phyloP scores from a whole-genome alignment of 2,113 vertebrate species.

The Serinus canaria region DNA sequence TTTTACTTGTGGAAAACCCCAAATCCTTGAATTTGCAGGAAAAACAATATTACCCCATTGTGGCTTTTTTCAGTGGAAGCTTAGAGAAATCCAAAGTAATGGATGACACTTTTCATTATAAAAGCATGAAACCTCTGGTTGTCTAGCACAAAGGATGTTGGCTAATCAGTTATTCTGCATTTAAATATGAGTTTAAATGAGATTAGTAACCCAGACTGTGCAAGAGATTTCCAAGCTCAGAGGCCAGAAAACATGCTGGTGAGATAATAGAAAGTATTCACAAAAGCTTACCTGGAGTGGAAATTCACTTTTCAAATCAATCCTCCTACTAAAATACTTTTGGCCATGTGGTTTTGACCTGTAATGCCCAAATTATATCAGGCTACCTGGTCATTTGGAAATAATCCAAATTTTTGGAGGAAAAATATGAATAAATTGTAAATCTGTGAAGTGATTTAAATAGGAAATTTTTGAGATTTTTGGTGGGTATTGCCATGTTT shows the following conservation, averaged over 20 bases:
- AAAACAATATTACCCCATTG: not conserved
- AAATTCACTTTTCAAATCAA: conserved; percentile 29
- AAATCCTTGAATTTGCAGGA: not conserved
- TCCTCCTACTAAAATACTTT: conserved; percentile 7
- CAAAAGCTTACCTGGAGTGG: not conserved
- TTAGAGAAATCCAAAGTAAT: not conserved
- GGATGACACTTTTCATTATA: conserved; percentile 1
- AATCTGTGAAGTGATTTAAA: not conserved
- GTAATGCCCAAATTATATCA: conserved; percentile 24
- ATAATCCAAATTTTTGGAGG: not conserved
- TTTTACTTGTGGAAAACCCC: not conserved
- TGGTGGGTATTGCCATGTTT: not conserved
- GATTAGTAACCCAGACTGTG: conserved; percentile 45
- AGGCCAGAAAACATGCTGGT: conserved; percentile 37
- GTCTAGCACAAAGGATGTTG: conserved; percentile 13
- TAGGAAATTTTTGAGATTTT: not conserved
- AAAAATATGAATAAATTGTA: not conserved
- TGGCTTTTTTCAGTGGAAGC: not conserved
- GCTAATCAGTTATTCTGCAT: conserved; percentile 47
- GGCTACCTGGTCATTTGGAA: not conserved
- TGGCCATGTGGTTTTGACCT: not conserved
- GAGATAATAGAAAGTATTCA: conserved; percentile 50
- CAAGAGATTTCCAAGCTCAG: conserved; percentile 47
- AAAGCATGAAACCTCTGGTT: not conserved
- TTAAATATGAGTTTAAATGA: conserved; percentile 49